Evolutionary conservation across 2,888 invertebrate genomes (phyloP), one percentile per base, ranked within the genome.

Genomic region (Aleiodes leptofemur): DNA sequence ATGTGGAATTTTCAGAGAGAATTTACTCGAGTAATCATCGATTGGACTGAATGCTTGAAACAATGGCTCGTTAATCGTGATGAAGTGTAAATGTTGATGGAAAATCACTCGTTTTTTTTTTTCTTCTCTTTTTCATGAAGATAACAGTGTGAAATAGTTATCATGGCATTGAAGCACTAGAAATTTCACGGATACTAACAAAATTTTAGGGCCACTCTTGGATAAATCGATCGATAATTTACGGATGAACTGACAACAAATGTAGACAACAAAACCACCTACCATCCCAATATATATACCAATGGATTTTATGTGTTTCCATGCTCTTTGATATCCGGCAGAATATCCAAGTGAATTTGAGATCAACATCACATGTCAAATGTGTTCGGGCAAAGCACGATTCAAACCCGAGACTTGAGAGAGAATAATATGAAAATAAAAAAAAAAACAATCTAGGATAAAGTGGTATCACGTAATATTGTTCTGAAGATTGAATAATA

Each of bases 221-320:
- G 16, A 48, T 64, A 16, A 43, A 64, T 23, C 64, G 64, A 48
- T 16, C 43, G 48, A 64, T 61, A 64, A 64, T 64, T 38, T 11
- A 48, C 64, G 48, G 16, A 9, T 48, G 64, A 64, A 64, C 48
- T 23, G 43, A 43, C 61, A 61, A 23, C 43, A 61, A 43, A 43
- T n/a, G 38, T 16, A 38, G 43, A 16, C 43, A n/a, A 38, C 48
- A 23, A 64, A 64, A 43, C 43, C 64, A 64, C 64, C 48, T 64
- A 14, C 23, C 48, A 64, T 11, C 23, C 11, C 13, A 1, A 1
- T 1, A 11, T 64, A 48, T 48, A 13, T 48, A 2, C 43, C 43
- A 64, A 64, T 64, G 64, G 64, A 43, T 38, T 64, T 64, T 48
- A 43, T 48, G 29, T 64, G 64, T 64, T 64, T 64, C 43, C 43